These are phyloP conservation scores for Anser cygnoides DNA, from an alignment of 2,113 vertebrate genomes.

Conservation along the genomic window DNA sequence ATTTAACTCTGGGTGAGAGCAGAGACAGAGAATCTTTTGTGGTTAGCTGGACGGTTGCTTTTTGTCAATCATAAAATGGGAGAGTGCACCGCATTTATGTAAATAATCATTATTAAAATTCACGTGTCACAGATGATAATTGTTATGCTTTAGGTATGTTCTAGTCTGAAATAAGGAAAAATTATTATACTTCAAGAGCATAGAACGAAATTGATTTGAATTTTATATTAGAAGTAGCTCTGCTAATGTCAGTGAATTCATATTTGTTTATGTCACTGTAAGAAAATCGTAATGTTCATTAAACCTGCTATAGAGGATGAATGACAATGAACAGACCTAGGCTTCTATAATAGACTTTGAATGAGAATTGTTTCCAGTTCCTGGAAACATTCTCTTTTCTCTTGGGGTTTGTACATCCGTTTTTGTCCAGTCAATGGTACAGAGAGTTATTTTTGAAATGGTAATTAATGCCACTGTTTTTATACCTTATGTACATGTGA, in stretches of 20 bases:
- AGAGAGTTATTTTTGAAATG: neutral
- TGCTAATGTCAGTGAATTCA: neutral
- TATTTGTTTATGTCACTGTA: neutral
- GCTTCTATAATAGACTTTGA: neutral
- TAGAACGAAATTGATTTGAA: neutral
- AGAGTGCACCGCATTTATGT: neutral
- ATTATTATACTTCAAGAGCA: neutral
- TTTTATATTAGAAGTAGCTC: neutral
- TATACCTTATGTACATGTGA: neutral
- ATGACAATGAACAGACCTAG: neutral
- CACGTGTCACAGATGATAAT: neutral
- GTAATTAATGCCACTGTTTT: neutral
- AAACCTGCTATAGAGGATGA: neutral
- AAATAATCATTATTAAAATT: neutral
- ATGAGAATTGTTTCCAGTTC: conserved; percentile 10
- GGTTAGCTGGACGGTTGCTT: neutral
- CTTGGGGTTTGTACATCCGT: neutral
- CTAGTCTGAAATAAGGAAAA: neutral
- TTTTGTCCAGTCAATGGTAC: neutral
- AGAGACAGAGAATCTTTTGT: neutral
- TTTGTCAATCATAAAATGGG: neutral
- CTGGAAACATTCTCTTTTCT: neutral
- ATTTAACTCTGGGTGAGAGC: neutral
- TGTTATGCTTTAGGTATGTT: neutral
- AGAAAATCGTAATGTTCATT: neutral